A percentile compares a stretch with the other conserved stretches of the same genome.
Evolutionary conservation across 2,797 vertebrate genomes (phyloP).

Genomic region (Hippopotamyrus pictus): DNA sequence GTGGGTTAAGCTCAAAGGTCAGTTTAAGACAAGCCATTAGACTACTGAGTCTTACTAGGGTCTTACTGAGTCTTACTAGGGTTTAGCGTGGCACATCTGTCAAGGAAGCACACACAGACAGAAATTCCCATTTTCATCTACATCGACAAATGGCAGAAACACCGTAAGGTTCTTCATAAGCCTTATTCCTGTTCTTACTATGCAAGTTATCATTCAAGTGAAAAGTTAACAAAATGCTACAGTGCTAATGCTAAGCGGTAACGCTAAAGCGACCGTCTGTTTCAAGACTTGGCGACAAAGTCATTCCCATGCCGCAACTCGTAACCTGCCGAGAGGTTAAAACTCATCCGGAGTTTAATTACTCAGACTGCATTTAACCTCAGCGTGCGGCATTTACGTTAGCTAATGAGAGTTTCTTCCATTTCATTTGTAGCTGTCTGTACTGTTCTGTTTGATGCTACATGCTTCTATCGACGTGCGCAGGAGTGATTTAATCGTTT

Average conservation of each 20-base stretch:
- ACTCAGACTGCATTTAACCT: not conserved
- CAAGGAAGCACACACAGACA: not conserved
- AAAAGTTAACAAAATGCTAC: not conserved
- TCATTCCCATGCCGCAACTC: not conserved
- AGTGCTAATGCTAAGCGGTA: not conserved
- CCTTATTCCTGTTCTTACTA: not conserved
- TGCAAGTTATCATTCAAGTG: not conserved
- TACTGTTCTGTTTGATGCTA: not conserved
- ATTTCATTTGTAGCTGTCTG: not conserved
- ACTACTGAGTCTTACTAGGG: not conserved
- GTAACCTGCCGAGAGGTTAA: not conserved
- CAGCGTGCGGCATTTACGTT: not conserved
- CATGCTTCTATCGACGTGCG: not conserved
- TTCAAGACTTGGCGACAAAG: not conserved
- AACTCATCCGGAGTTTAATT: not conserved
- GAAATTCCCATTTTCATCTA: not conserved
- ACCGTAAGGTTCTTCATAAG: not conserved
- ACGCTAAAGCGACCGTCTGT: not conserved
- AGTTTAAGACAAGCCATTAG: not conserved
- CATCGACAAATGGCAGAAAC: not conserved
- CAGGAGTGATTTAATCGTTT: not conserved
- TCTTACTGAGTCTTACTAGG: not conserved
- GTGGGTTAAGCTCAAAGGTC: conserved; percentile 7
- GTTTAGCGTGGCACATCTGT: not conserved
- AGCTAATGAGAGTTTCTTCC: not conserved